Evolutionary conservation across 1,140 invertebrate species (phyloP), one percentile per base, ranked within the genome.

Genomic region (Atta colombica): DNA sequence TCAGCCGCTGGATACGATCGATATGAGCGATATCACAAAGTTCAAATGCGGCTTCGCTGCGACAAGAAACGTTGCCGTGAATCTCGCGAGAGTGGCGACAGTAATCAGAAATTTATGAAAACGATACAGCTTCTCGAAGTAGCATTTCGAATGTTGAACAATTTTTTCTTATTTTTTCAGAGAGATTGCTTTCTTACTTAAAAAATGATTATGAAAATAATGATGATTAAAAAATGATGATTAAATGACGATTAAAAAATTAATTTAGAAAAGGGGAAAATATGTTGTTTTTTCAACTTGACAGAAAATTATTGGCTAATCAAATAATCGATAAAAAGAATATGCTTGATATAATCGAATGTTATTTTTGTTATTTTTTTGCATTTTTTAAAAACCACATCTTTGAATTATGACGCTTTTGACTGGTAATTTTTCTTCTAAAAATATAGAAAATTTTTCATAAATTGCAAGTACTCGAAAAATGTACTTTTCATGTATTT

Each of bases 1-100:
- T 51, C 77, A 86, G 77, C 80, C 51, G 71, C 51, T 65, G 82
- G 49, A 39, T 63, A 39, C 82, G 82, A 16, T 82, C 80, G 68
- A 82, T 82, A 82, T 39, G 45, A 51, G 66, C 53, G 78, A 60
- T 72, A 87, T 74, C 60, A 28, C 53, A 28, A 14, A 55, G 68
- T 65, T 84, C 35, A 58, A 72, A 72, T 58, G 35, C 16, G 39
- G 6, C 8, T 7, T 21, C 16, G 60, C 35, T 12, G 39, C 55
- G 74, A 55, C 49, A 2, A 31, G 39, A 18, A 63, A 25, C 77
- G 45, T 78, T 49, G 45, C 28, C 45, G 61, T 16, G 25, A 45
- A 63, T 16, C 25, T 49, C 25, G 25, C 39, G 10, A 18, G 3
- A 8, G 14, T 39, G 14, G 6, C 14, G 28, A 39, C 8, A n/a